Evolutionary conservation across 1,140 invertebrate genomes (phyloP), one percentile per base, ranked within the genome.

Genomic region (Camponotus floridanus): DNA sequence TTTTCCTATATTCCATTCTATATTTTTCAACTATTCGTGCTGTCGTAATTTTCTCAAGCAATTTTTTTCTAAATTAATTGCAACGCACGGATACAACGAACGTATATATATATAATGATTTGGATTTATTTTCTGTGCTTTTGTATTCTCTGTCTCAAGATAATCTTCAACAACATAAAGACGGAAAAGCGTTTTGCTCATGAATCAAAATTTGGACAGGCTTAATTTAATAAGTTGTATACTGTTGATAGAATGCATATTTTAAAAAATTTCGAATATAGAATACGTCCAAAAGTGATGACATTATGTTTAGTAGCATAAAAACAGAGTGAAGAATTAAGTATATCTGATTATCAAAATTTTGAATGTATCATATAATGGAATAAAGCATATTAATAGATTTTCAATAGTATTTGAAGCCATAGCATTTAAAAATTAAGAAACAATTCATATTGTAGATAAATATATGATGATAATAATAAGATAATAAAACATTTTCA

Each of bases 81-180:
- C 76, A 51, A 79, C 42, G 45, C 42, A 36, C 31, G n/a, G 8
- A 68, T 79, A 79, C 76, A 79, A 79, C 76, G 76, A 79, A 79
- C 26, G 42, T n/a, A 9, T 21, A 36, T 59, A 15, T 45, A 45
- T 45, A 11, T 45, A 11, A 33, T 21, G 42, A 51, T 48, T n/a
- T 78, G 18, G 15, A 0, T n/a, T 21, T 4, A 3, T 21, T 21
- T 13, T 67, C 7, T 33, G 26, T 26, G 26, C 64, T 33, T 3
- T 39, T n/a, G n/a, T 39, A 26, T 68, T 26, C 33, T 2, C 11
- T 9, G 48, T 7, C 2, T 65, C 13, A 15, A 55, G 15, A 68
- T 7, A 7, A 36, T 5, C 1, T 18, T 18, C 5, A 51, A 1
- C 4, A 51, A 3, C 13, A 3, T 51, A 51, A 18, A 18, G 4